phyloP scores from a whole-genome alignment of 2,888 invertebrate species.

The Megamerina dolium region DNA sequence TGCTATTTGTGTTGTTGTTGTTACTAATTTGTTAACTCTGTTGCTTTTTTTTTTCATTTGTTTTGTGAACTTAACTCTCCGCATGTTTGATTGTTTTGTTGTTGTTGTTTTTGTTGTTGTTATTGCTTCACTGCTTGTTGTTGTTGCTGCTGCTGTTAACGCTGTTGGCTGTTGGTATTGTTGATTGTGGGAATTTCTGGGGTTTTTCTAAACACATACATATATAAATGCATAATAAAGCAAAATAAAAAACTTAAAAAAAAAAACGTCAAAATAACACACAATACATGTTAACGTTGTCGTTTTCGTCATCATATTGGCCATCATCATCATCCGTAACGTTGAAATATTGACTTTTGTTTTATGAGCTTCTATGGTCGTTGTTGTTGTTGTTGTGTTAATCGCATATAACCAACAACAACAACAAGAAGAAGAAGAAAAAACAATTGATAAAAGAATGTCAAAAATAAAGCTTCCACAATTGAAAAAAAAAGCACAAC shows the following conservation, averaged over 20 bases:
- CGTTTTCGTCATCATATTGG: background rate
- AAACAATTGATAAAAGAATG: background rate
- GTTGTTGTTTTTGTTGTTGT: conserved; percentile 5
- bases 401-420: background rate
- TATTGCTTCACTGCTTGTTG: background rate
- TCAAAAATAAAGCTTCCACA: background rate
- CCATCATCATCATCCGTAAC: background rate
- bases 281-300: background rate
- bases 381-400: background rate
- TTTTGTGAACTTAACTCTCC: conserved; percentile 15
- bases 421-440: background rate
- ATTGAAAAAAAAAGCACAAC: background rate
- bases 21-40: conserved; percentile 1
- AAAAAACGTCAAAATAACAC: background rate
- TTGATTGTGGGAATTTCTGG: conserved; percentile 50
- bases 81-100: too few species aligned
- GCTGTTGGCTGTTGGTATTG: conserved; percentile 21
- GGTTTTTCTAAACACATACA: conserved; percentile 48
- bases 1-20: conserved; percentile 17
- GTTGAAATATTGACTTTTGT: too few species aligned
- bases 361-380: too few species aligned
- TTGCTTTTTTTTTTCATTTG: conserved; percentile 2
- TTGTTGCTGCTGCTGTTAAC: background rate
- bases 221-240: conserved; percentile 4
- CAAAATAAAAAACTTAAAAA: too few species aligned